Conservation (phyloP, 2,888 invertebrate genomes). For the Oscheius sp. region DNA sequence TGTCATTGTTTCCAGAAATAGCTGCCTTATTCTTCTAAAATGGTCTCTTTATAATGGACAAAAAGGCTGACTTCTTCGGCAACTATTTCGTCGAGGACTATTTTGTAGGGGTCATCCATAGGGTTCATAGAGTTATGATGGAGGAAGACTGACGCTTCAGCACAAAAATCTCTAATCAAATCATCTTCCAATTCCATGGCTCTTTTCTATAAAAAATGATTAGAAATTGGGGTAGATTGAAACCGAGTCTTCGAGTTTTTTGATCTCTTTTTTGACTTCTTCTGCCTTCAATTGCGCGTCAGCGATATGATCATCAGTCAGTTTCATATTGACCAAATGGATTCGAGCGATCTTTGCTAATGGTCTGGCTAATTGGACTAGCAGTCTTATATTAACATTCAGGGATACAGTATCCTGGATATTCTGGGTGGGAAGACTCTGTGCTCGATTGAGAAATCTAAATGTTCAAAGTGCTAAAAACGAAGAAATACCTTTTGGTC, state of each 20-base stretch:
- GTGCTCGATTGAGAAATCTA: background rate
- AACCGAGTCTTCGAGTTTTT: background rate
- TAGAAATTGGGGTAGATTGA: too few relatives aligned
- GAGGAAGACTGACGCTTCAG: slow-evolving; percentile 12
- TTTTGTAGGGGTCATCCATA: background rate
- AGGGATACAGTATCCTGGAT: background rate
- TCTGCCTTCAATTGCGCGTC: too few relatives aligned
- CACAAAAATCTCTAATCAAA: background rate
- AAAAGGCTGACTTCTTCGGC: background rate
- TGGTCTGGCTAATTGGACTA: background rate
- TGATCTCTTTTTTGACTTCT: too few relatives aligned
- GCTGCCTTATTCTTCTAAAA: background rate
- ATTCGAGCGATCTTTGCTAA: slow-evolving; percentile 4
- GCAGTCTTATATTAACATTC: background rate
- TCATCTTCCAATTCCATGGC: background rate
- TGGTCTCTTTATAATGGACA: too few relatives aligned
- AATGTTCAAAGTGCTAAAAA: background rate
- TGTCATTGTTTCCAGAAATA: background rate
- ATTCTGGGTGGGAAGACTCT: background rate
- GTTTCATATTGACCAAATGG: background rate
- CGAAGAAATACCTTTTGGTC: background rate
- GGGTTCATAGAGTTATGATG: background rate
- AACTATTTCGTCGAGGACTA: background rate
- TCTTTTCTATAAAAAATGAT: too few relatives aligned
- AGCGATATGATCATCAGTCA: background rate